phyloP scores from a whole-genome alignment of 2,797 vertebrate species.

The Macropus fuliginosus region DNA sequence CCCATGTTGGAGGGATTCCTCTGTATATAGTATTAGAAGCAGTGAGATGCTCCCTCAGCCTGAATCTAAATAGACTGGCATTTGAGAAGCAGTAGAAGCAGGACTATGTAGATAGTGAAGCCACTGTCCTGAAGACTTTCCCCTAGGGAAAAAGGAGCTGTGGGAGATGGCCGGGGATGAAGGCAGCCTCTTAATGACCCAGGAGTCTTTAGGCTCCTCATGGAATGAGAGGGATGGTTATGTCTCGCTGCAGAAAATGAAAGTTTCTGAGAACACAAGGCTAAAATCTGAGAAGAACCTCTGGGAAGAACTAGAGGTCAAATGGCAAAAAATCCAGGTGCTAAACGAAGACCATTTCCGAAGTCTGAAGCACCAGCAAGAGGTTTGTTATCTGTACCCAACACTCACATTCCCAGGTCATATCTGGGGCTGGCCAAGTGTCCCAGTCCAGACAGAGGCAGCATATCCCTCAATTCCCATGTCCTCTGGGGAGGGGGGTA shows the following conservation, averaged over 20 bases:
- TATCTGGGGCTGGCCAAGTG: background rate
- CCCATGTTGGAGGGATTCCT: background rate
- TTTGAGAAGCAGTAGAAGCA: background rate
- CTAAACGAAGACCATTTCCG: background rate
- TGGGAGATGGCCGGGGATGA: background rate
- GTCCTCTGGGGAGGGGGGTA: background rate
- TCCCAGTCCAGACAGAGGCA: background rate
- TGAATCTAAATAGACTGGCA: background rate
- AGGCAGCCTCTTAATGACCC: background rate
- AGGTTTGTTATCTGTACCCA: constrained; percentile 47
- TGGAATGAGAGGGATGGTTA: background rate
- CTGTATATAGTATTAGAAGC: background rate
- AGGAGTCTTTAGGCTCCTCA: background rate
- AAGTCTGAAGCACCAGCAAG: constrained; percentile 30
- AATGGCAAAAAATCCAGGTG: constrained; percentile 59
- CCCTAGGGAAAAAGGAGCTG: background rate
- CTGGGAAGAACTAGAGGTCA: constrained; percentile 63
- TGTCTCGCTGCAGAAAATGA: constrained; percentile 63
- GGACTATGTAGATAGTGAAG: background rate
- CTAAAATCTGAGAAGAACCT: constrained; percentile 54
- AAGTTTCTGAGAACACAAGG: background rate
- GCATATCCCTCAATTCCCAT: background rate
- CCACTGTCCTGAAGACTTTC: background rate
- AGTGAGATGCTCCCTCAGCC: background rate
- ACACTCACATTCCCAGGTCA: background rate